Evolutionary conservation across 2,888 invertebrate genomes (phyloP).

Genomic region (Melieria picta): DNA sequence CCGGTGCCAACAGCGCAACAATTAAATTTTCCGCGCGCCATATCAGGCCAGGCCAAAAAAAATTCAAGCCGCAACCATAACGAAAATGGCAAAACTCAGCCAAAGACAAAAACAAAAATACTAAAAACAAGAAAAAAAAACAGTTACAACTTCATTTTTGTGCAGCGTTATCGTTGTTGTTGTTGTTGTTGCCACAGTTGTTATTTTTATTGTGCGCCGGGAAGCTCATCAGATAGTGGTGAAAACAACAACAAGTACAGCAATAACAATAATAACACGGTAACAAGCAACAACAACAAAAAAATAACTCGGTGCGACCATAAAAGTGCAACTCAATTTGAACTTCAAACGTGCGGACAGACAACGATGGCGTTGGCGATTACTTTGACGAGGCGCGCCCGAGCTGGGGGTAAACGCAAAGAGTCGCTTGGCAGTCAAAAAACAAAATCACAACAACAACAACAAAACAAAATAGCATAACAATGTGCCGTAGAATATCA

Average conservation of each 20-base stretch:
- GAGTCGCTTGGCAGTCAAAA: too few relatives aligned
- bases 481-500: slow-evolving; percentile 17
- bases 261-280: slow-evolving; percentile 9
- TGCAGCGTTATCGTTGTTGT: background rate
- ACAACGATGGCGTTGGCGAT: background rate
- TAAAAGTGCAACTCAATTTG: slow-evolving; percentile 39
- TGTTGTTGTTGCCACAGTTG: background rate
- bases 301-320: slow-evolving; percentile 25
- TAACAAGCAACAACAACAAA: background rate
- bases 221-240: slow-evolving; percentile 29
- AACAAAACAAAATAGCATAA: slow-evolving; percentile 17
- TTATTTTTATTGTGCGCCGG: slow-evolving; percentile 18
- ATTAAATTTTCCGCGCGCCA: too few relatives aligned
- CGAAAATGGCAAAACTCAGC: too few relatives aligned
- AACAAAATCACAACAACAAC: background rate
- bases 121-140: background rate
- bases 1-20: too few relatives aligned
- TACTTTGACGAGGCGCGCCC: too few relatives aligned
- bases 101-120: too few relatives aligned
- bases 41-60: too few relatives aligned
- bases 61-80: too few relatives aligned
- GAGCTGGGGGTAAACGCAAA: too few relatives aligned
- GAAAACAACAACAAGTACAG: slow-evolving; percentile 17
- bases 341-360: slow-evolving; percentile 7
- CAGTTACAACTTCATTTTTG: slow-evolving; percentile 6